Evolutionary conservation across 2,888 invertebrate genomes (phyloP), one percentile per base, ranked within the genome.

Genomic region (Spilosoma lubricipeda): DNA sequence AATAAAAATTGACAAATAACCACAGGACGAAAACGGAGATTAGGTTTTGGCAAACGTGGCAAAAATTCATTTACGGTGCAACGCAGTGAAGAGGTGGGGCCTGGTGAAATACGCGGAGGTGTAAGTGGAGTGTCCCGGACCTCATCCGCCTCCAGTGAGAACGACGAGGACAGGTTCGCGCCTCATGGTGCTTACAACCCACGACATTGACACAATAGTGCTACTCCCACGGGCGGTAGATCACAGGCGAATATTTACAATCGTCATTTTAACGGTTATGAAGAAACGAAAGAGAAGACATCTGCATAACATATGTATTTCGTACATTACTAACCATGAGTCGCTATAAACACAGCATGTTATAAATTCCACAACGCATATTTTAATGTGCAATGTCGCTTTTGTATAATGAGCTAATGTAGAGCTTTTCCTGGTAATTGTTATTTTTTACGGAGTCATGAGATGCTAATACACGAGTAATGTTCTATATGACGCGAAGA

Each of bases 21-120:
- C 91, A 94, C 96, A 98, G 98, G 98, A 96, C 98, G 98, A 93
- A 98, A 98, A 97, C 97, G 98, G 96, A 97, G 98, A 96, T 98
- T 98, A 97, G 98, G 98, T 96, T 98, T 98, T 96, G 99, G 99
- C 96, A 98, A 98, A 96, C 98, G 98, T 96, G 98, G 98, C 93
- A 98, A 98, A 97, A 98, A 98, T 96, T 98, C 99, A 93, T 98
- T 99, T 97, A 99, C 99, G 96, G 98, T 99, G 93, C 99, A 99
- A 96, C 98, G 99, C 96, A 99, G 99, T 95, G 99, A 99, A 96
- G 99, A 99, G 96, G 98, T 99, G 91, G 97, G 98, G 89, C 99
- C 99, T 85, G 98, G 98, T 89, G 98, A 98, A 94, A 97, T 97
- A 91, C 96, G 97, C 82, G 93, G 92, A 78, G 96, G 96, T 87